phyloP scores from a whole-genome alignment of 2,888 invertebrate species.

The Drosophila maculinotata region DNA sequence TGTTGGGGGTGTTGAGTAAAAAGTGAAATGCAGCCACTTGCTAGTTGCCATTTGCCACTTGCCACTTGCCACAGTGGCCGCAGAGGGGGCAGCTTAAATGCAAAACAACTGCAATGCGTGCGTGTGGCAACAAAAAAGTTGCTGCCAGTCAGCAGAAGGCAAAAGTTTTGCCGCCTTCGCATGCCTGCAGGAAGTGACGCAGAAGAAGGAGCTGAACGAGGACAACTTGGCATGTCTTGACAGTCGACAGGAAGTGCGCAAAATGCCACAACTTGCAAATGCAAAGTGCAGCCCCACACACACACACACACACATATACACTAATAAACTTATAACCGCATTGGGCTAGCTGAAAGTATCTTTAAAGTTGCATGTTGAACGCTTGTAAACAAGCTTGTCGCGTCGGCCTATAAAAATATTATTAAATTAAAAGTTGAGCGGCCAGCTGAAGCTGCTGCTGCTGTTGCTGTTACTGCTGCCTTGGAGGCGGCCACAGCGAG shows the following conservation, averaged over 20 bases:
- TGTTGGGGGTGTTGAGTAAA: slow-evolving; percentile 61
- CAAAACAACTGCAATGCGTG: slow-evolving; percentile 80
- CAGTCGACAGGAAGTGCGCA: slow-evolving; percentile 84
- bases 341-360: slow-evolving; percentile 58
- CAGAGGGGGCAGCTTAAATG: slow-evolving; percentile 50
- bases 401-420: slow-evolving; percentile 80
- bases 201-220: slow-evolving; percentile 46
- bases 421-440: slow-evolving; percentile 76
- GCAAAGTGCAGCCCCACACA: slow-evolving; percentile 53
- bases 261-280: slow-evolving; percentile 80
- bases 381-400: slow-evolving; percentile 81
- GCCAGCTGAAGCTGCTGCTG: slow-evolving; percentile 48
- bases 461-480: slow-evolving; percentile 25
- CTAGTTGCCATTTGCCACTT: slow-evolving; percentile 47
- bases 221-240: slow-evolving; percentile 64
- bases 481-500: slow-evolving; percentile 45
- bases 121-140: slow-evolving; percentile 64
- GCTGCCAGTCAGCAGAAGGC: slow-evolving; percentile 17
- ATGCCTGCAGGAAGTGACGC: slow-evolving; percentile 56
- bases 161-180: slow-evolving; percentile 63
- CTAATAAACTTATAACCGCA: slow-evolving; percentile 45
- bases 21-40: slow-evolving; percentile 66
- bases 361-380: slow-evolving; percentile 80
- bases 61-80: slow-evolving; percentile 49
- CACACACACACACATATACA: slow-evolving; percentile 3